These are phyloP conservation scores for Monodelphis domestica DNA, from an alignment of 2,797 vertebrate genomes.

Conservation along the genomic window DNA sequence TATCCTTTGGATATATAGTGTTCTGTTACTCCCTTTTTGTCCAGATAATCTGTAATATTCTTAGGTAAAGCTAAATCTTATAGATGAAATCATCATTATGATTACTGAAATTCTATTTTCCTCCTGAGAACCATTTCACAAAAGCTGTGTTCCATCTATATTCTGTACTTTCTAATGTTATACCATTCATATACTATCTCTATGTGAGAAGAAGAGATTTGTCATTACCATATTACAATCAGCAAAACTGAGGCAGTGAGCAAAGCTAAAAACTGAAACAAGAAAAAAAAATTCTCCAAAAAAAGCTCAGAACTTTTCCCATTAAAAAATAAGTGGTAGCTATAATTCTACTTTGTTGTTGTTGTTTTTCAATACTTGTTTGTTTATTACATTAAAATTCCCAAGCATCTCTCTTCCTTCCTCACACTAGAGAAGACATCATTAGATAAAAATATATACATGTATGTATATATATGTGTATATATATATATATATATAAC, in stretches of 20 bases:
- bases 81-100: not conserved
- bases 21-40: not conserved
- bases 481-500: too few relatives aligned
- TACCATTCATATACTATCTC: not conserved
- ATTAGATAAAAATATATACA: too few relatives aligned
- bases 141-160: not conserved
- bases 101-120: not conserved
- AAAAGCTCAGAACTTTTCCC: not conserved
- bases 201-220: not conserved
- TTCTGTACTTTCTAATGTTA: not conserved
- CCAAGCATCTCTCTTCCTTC: too few relatives aligned
- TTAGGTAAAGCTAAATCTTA: not conserved
- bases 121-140: not conserved
- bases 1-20: not conserved
- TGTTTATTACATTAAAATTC: too few relatives aligned
- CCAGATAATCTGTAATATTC: not conserved
- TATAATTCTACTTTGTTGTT: not conserved
- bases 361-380: too few relatives aligned
- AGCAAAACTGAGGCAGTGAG: not conserved
- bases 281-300: not conserved
- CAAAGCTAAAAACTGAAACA: not conserved
- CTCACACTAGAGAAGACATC: too few relatives aligned
- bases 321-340: not conserved
- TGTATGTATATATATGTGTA: too few relatives aligned
- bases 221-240: not conserved